These are phyloP conservation scores for Sula dactylatra DNA, from an alignment of 2,113 vertebrate species.

Conservation along the genomic window DNA sequence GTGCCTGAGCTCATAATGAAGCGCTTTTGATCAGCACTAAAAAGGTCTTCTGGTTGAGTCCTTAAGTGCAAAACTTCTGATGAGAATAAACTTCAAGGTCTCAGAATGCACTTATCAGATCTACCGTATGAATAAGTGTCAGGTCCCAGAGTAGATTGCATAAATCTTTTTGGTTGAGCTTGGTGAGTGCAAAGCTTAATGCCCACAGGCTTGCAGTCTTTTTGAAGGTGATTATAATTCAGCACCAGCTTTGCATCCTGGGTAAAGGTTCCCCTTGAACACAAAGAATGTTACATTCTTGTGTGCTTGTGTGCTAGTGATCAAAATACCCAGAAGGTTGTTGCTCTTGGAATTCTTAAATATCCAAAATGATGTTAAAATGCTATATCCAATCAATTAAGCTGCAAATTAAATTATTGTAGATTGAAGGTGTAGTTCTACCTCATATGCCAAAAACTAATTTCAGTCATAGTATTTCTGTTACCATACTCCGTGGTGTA, in stretches of 20 bases:
- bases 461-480: conserved; percentile 55
- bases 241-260: conserved; percentile 70
- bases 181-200: conserved; percentile 69
- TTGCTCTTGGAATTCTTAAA: conserved; percentile 67
- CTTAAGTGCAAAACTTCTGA: conserved; percentile 71
- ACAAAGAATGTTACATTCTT: conserved; percentile 70
- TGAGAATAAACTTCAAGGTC: conserved; percentile 77
- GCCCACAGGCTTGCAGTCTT: conserved; percentile 69
- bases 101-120: conserved; percentile 71
- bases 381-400: conserved; percentile 67
- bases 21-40: conserved; percentile 67
- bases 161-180: conserved; percentile 72
- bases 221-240: conserved; percentile 73
- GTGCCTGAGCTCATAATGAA: conserved; percentile 52
- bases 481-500: not conserved
- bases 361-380: conserved; percentile 68
- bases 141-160: conserved; percentile 73
- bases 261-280: conserved; percentile 76
- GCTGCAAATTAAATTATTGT: conserved; percentile 69
- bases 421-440: conserved; percentile 56
- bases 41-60: conserved; percentile 67
- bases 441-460: conserved; percentile 54
- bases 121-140: conserved; percentile 55
- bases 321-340: conserved; percentile 70
- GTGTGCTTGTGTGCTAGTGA: conserved; percentile 55